Percentiles rank a stretch among this genome's conserved stretches.
phyloP scores from a whole-genome alignment of 2,113 vertebrate genomes.

The Mionectes macconnelli region DNA sequence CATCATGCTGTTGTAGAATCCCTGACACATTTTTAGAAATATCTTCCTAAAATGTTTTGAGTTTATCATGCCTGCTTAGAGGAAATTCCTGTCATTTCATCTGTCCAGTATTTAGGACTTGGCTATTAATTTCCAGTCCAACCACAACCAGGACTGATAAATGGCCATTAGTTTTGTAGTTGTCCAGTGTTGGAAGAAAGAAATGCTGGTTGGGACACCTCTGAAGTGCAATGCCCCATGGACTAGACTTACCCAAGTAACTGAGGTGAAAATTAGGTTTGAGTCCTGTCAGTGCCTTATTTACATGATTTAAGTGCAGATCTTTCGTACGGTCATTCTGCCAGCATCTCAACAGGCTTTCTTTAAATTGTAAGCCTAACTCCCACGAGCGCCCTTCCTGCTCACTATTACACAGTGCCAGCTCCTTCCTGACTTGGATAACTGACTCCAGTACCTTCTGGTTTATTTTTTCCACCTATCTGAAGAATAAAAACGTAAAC shows the following conservation, averaged over 20 bases:
- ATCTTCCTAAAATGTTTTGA: background rate
- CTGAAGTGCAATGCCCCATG: background rate
- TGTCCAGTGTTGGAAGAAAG: background rate
- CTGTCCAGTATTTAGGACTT: background rate
- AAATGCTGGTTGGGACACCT: background rate
- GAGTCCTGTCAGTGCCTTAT: background rate
- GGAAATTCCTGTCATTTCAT: background rate
- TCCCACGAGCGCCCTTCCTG: background rate
- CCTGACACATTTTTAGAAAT: background rate
- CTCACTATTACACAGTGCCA: background rate
- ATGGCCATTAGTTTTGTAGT: background rate
- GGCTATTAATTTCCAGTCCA: background rate
- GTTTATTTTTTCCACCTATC: background rate
- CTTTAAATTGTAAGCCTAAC: background rate
- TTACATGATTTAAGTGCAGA: background rate
- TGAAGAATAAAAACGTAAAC: fast-evolving
- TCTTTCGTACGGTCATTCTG: background rate
- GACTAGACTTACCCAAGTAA: background rate
- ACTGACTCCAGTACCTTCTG: background rate
- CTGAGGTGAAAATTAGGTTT: background rate
- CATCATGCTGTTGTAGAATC: background rate
- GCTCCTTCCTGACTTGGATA: background rate
- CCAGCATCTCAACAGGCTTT: background rate
- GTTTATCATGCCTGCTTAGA: background rate
- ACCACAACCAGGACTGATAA: background rate